Evolutionary conservation across 2,797 vertebrate species (phyloP).

Genomic region (Silurus aristotelis): DNA sequence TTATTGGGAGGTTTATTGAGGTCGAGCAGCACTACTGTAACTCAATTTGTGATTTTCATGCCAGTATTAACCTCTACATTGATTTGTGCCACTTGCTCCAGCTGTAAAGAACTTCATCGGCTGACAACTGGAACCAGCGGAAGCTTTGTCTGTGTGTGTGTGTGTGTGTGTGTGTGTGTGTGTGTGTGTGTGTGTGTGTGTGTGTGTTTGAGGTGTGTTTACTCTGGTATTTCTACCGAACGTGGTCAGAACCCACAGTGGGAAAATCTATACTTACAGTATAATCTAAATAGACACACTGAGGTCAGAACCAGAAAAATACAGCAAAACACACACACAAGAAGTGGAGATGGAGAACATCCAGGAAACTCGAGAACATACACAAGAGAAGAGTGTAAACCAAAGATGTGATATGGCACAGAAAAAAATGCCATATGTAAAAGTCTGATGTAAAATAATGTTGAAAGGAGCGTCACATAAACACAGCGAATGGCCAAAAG

Average conservation of each 20-base stretch:
- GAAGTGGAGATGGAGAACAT: neutral
- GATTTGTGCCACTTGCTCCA: slow-evolving; percentile 49
- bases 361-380: neutral
- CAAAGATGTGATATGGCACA: neutral
- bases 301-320: slow-evolving; percentile 1
- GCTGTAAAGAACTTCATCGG: slow-evolving; percentile 23
- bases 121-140: slow-evolving; percentile 14
- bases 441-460: neutral
- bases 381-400: neutral
- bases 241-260: slow-evolving; percentile 26
- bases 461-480: neutral
- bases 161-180: slow-evolving; percentile 15
- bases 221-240: slow-evolving; percentile 11
- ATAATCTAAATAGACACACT: neutral
- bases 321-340: neutral
- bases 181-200: neutral
- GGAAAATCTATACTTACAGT: slow-evolving; percentile 25
- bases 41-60: slow-evolving; percentile 57
- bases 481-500: no score
- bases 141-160: neutral
- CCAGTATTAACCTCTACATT: slow-evolving; percentile 58
- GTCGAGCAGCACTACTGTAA: slow-evolving; percentile 56
- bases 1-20: slow-evolving; percentile 64
- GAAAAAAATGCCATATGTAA: no score
- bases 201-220: neutral